Percentiles rank a stretch among this genome's conserved stretches.
Evolutionary conservation across 2,113 vertebrate species (phyloP).

Genomic region (Microtus richardsoni): DNA sequence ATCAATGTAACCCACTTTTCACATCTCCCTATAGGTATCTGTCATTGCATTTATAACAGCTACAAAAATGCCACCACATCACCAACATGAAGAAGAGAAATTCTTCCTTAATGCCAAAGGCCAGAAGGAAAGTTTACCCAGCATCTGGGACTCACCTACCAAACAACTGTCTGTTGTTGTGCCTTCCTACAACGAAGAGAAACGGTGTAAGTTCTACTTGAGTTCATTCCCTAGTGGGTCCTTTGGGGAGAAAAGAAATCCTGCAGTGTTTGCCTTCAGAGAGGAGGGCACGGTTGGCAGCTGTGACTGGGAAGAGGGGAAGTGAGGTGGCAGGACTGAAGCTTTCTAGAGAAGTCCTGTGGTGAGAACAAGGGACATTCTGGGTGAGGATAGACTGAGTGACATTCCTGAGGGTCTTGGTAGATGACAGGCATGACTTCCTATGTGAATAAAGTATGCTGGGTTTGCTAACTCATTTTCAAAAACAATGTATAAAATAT

Average conservation of each 20-base stretch:
- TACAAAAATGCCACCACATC: slow-evolving; percentile 85
- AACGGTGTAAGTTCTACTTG: slow-evolving; percentile 85
- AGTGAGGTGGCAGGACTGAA: too few species aligned
- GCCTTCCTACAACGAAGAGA: slow-evolving; percentile 97
- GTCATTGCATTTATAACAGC: slow-evolving; percentile 92
- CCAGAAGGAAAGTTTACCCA: slow-evolving; percentile 89
- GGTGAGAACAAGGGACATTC: not conserved
- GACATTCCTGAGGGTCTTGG: not conserved
- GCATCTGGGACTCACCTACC: slow-evolving; percentile 89
- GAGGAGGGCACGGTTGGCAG: rapidly evolving
- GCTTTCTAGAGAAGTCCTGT: not conserved
- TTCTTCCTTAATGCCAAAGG: slow-evolving; percentile 88
- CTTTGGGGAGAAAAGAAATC: not conserved
- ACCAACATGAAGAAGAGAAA: slow-evolving; percentile 89
- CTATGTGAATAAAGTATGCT: not conserved
- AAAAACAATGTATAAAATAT: slow-evolving; percentile 31
- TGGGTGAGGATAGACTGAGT: not conserved
- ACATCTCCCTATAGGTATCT: slow-evolving; percentile 85
- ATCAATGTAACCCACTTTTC: not conserved
- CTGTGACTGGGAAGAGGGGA: not conserved
- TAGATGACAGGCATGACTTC: not conserved
- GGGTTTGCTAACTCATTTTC: not conserved
- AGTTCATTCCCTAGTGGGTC: not conserved
- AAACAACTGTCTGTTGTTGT: slow-evolving; percentile 94
- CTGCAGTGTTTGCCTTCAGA: not conserved